These are phyloP conservation scores for Spialia ferax DNA, from an alignment of 2,888 invertebrate species.

Conservation along the genomic window DNA sequence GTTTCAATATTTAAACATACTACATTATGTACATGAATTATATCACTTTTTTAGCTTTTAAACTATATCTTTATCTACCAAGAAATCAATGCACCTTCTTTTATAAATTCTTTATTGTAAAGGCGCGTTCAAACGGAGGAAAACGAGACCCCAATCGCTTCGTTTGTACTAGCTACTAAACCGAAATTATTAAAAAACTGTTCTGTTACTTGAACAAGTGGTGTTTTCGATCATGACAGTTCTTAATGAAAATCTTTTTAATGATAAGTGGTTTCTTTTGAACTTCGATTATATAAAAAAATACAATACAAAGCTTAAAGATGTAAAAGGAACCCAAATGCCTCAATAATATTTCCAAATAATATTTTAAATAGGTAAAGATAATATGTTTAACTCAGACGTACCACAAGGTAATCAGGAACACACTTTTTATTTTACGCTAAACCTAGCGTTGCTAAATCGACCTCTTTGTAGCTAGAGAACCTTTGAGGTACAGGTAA, in stretches of 20 bases:
- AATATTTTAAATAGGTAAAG: neutral
- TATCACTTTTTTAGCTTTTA: neutral
- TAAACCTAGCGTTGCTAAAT: no score
- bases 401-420: neutral
- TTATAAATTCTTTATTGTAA: neutral
- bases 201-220: no score
- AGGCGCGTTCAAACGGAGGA: neutral
- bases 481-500: no score
- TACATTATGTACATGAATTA: neutral
- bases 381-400: neutral
- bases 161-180: no score
- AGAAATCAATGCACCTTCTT: neutral
- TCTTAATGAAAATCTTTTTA: no score
- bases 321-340: neutral
- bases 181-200: no score
- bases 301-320: no score
- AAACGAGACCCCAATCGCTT: no score
- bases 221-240: no score
- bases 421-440: no score
- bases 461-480: neutral
- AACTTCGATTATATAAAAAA: no score
- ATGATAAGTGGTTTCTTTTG: no score
- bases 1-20: neutral
- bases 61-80: neutral
- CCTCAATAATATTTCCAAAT: neutral